Base-by-base conservation (phyloP, 2,888 invertebrate species). In the Tethea ocularis region DNA sequence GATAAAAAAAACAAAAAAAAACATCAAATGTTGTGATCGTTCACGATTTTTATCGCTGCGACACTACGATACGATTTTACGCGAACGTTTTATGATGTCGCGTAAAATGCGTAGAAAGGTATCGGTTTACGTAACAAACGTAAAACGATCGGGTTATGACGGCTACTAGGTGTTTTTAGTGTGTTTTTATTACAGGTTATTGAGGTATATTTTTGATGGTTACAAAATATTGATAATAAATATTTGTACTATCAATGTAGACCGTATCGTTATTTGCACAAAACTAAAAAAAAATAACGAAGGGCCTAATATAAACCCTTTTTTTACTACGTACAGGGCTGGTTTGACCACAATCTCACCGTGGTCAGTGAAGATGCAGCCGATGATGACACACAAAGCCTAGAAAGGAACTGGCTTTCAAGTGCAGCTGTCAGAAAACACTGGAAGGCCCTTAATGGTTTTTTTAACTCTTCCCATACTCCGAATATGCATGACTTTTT, bases 31-130 rank as follows among this genome's bases (percentile, higher is more conserved):
- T 13, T 17, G 38, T n/a, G 38, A 38, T n/a, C 38, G 38, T 53
- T 53, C 20, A 53, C 52, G 54, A 33, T 54, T 33, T 54, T 54
- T 54, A 54, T 17, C 53, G 29, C 29, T 26, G 52, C 29, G 46
- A 10, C 46, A 20, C 33, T 20, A 22, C 52, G 52, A 36, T 20
- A 54, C 54, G 54, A 54, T 54, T 54, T 54, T 53, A 53, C 33
- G 53, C 17, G 20, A 33, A 33, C 10, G 15, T 33, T 53, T 53
- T 54, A 54, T 36, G 54, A 36, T 7, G 33, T 17, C 33, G 10
- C 54, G 33, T 54, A 53, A 53, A 53, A 20, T 33, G 29, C 13
- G 17, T n/a, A 20, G 20, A 53, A 33, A 53, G 17, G 33, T 53
- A 33, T 20, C 20, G 53, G 33, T 29, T 29, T 29, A 29, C 10